These are phyloP conservation scores for Mimachlamys varia DNA, from an alignment of 2,888 invertebrate genomes.

Conservation along the genomic window DNA sequence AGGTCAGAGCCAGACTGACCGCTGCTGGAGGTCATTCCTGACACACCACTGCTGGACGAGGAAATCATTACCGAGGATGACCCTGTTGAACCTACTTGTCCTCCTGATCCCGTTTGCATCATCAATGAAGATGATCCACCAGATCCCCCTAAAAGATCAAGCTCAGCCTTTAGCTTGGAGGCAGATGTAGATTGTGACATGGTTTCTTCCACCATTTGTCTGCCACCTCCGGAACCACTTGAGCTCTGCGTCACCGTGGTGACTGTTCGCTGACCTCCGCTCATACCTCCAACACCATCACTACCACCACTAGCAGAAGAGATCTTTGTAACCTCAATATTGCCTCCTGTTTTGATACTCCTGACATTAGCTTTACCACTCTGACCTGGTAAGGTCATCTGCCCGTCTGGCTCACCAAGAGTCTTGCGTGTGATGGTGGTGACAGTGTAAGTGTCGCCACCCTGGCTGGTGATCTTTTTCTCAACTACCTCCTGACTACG, in stretches of 20 bases:
- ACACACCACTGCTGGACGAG: constrained; percentile 40
- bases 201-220: not conserved
- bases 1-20: constrained; percentile 47
- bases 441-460: constrained; percentile 63
- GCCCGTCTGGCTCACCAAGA: constrained; percentile 46
- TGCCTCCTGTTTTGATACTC: constrained; percentile 36
- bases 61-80: constrained; percentile 28
- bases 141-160: not conserved
- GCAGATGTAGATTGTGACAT: not conserved
- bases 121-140: not conserved
- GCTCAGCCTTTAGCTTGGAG: constrained; percentile 28
- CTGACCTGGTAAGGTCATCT: not conserved
- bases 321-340: constrained; percentile 23
- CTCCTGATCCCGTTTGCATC: not conserved
- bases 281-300: not conserved
- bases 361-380: constrained; percentile 28
- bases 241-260: not conserved
- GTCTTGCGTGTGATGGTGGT: constrained; percentile 59
- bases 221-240: constrained; percentile 31
- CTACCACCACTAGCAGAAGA: not conserved
- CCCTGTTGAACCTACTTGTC: not conserved
- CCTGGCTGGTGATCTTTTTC: constrained; percentile 62
- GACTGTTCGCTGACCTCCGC: not conserved
- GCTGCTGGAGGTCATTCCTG: constrained; percentile 35
- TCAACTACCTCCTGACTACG: constrained; percentile 61